Conservation (phyloP, 30 jellyfish, hydroid and myxozoan genomes). For the Nemopilema nomurai region DNA sequence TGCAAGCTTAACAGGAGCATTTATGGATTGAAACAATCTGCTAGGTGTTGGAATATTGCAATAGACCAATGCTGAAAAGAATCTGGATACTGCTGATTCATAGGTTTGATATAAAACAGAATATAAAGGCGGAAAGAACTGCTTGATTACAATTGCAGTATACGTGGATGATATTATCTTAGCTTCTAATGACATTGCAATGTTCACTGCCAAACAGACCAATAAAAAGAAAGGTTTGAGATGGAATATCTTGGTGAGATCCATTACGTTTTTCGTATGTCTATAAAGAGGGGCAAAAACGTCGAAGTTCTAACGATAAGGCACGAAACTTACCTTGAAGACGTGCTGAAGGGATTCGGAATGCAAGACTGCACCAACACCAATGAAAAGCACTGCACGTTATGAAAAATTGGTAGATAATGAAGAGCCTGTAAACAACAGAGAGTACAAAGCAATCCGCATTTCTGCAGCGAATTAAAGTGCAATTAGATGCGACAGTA, state of each 20-base stretch:
- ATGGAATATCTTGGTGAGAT: conserved; percentile 52
- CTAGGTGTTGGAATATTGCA: no score
- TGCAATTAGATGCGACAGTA: no score
- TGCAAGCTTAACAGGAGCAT: no score
- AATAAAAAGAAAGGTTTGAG: conserved; percentile 21
- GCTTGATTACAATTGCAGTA: background rate
- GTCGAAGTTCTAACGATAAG: conserved; percentile 12
- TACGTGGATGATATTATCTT: conserved; percentile 67
- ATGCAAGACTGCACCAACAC: conserved; percentile 43
- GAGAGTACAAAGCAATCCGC: conserved; percentile 23
- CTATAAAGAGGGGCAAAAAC: conserved; percentile 30
- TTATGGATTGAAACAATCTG: no score
- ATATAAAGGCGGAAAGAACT: background rate
- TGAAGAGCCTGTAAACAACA: background rate
- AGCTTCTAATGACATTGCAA: no score
- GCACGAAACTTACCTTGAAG: conserved; percentile 27
- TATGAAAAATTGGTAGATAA: no score
- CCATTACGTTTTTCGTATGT: conserved; percentile 41
- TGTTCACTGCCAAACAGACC: no score
- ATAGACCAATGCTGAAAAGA: no score
- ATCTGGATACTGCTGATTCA: conserved; percentile 57
- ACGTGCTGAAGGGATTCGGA: conserved; percentile 39
- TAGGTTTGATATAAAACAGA: conserved; percentile 30
- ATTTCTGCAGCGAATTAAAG: no score
- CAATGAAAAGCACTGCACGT: background rate